Conservation (phyloP, 2,888 invertebrate genomes). For the Diachrysia chrysitis region DNA sequence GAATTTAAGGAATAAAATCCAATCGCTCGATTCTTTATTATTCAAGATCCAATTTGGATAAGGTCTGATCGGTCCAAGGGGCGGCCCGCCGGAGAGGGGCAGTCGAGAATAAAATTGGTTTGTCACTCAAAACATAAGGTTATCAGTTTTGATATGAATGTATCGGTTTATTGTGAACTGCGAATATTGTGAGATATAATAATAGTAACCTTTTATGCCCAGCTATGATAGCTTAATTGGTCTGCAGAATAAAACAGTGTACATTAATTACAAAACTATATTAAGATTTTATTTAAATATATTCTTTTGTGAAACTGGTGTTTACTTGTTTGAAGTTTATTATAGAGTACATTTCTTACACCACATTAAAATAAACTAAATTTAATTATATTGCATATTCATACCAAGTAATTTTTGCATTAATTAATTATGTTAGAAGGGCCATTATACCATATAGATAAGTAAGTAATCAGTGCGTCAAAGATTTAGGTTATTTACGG, state of each 20-base stretch:
- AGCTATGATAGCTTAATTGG: constrained; percentile 4
- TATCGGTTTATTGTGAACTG: constrained; percentile 48
- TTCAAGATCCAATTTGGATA: constrained; percentile 90
- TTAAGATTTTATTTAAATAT: background rate
- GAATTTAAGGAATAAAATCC: constrained; percentile 90
- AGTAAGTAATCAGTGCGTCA: constrained; percentile 33
- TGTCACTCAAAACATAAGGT: constrained; percentile 90
- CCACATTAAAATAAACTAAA: background rate
- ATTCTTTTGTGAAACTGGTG: background rate
- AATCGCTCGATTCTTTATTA: constrained; percentile 90
- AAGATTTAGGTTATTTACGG: constrained; percentile 39
- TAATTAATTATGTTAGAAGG: constrained; percentile 28
- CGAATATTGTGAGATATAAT: constrained; percentile 16
- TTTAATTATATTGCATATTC: constrained; percentile 9
- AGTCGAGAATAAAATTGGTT: constrained; percentile 89
- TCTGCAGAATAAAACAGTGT: background rate
- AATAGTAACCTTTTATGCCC: constrained; percentile 21
- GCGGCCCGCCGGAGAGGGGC: constrained; percentile 76
- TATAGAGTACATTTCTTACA: constrained; percentile 2
- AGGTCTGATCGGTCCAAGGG: constrained; percentile 88
- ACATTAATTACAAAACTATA: background rate
- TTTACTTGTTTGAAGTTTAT: background rate
- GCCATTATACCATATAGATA: constrained; percentile 14
- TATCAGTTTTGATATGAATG: constrained; percentile 69
- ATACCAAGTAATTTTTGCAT: background rate